Conservation (phyloP, 2,797 vertebrate genomes). For the Fistularia tabacaria region DNA sequence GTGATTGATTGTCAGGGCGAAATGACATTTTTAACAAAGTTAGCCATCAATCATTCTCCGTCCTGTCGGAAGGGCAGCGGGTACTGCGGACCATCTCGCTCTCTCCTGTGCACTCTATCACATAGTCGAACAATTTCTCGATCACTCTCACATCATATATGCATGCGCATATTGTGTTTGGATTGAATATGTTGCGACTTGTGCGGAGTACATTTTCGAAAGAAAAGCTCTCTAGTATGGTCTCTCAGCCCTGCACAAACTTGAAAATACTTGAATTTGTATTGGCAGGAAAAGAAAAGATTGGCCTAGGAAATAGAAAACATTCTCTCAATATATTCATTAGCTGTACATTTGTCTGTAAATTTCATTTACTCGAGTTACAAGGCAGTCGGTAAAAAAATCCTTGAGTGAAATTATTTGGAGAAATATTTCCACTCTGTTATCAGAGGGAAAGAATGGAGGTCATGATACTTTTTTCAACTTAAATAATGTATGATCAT, state of each 20-base stretch:
- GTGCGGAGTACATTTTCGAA: neutral
- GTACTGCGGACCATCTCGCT: no score
- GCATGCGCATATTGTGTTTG: no score
- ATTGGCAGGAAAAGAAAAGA: constrained; percentile 25
- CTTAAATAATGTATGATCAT: constrained; percentile 42
- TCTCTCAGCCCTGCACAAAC: constrained; percentile 2
- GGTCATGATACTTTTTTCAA: constrained; percentile 41
- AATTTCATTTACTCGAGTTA: constrained; percentile 70
- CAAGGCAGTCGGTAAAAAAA: constrained; percentile 63
- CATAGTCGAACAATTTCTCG: no score
- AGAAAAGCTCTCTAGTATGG: neutral
- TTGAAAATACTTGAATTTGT: neutral
- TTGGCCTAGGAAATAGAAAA: constrained; percentile 54
- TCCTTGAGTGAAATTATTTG: constrained; percentile 64
- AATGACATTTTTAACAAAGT: constrained; percentile 53
- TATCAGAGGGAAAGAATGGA: constrained; percentile 41
- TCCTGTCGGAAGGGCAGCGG: constrained; percentile 12
- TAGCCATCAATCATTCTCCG: constrained; percentile 57
- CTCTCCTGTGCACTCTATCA: no score
- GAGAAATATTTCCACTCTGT: constrained; percentile 50
- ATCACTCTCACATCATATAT: no score
- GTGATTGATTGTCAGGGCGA: constrained; percentile 65
- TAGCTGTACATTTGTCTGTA: constrained; percentile 61
- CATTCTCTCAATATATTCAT: constrained; percentile 48
- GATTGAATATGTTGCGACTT: constrained; percentile 1